phyloP scores from a whole-genome alignment of 1,140 invertebrate species.

The Belonocnema kinseyi region DNA sequence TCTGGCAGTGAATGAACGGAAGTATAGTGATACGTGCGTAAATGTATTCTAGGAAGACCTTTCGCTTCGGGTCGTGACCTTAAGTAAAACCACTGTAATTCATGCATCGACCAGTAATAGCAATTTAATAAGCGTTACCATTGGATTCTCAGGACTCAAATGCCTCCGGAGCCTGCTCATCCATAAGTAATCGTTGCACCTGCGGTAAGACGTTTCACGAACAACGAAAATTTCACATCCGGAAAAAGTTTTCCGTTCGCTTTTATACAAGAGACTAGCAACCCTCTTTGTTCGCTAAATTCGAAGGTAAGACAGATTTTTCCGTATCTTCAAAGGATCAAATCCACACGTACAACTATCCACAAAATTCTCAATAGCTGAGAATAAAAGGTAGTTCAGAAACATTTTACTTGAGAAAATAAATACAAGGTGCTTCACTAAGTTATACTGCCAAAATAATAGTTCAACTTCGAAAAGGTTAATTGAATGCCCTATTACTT shows the following conservation, averaged over 20 bases:
- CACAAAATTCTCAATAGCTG: neutral
- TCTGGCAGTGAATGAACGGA: conserved; percentile 23
- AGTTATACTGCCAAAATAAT: neutral
- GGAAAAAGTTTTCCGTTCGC: neutral
- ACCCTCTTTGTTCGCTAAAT: neutral
- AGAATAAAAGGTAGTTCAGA: neutral
- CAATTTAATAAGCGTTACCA: conserved; percentile 58
- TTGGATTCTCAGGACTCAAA: conserved; percentile 31
- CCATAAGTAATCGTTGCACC: conserved; percentile 49
- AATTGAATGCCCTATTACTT: neutral
- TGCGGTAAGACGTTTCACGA: conserved; percentile 15
- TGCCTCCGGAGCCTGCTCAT: conserved; percentile 27
- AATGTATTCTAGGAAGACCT: neutral
- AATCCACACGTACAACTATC: neutral
- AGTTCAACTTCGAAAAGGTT: neutral
- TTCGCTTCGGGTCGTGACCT: conserved; percentile 12
- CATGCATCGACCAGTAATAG: conserved; percentile 40
- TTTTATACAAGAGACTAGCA: neutral
- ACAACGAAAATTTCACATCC: conserved; percentile 8
- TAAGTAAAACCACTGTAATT: conserved; percentile 21
- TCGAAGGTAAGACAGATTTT: neutral
- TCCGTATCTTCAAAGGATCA: neutral
- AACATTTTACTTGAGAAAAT: neutral
- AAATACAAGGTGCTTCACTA: neutral
- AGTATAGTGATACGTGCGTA: conserved; percentile 20